Conservation (phyloP, 2,888 invertebrate genomes). For the Callosobruchus maculatus region DNA sequence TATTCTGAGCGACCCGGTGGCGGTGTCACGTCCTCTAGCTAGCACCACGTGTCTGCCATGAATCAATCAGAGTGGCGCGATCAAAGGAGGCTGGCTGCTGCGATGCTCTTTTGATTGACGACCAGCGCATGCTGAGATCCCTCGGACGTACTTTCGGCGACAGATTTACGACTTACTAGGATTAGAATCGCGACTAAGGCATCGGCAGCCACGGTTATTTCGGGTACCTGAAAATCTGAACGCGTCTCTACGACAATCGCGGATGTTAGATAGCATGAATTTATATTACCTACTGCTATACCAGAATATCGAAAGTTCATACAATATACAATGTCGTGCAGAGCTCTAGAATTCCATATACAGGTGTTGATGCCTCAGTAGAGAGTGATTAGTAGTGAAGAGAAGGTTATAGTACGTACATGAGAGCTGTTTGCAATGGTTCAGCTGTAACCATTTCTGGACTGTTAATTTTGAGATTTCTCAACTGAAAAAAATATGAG, state of each 20-base stretch:
- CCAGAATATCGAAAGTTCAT: too few relatives aligned
- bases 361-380: too few relatives aligned
- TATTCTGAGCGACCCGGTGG: constrained; percentile 9
- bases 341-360: too few relatives aligned
- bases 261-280: neutral
- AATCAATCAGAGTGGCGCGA: constrained; percentile 45
- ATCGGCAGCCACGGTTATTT: constrained; percentile 1
- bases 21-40: constrained; percentile 7
- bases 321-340: too few relatives aligned
- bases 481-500: too few relatives aligned
- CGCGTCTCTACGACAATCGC: neutral
- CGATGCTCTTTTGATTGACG: constrained; percentile 36
- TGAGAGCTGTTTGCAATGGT: too few relatives aligned
- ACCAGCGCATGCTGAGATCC: constrained; percentile 34
- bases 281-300: too few relatives aligned
- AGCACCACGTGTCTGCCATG: constrained; percentile 46
- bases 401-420: too few relatives aligned
- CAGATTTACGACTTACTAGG: constrained; percentile 31
- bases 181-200: constrained; percentile 26
- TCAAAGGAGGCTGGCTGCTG: constrained; percentile 33
- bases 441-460: too few relatives aligned
- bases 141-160: constrained; percentile 16
- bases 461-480: too few relatives aligned
- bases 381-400: too few relatives aligned
- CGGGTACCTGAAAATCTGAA: neutral